Conservation (phyloP, 2,888 invertebrate genomes). For the Baronia brevicornis region DNA sequence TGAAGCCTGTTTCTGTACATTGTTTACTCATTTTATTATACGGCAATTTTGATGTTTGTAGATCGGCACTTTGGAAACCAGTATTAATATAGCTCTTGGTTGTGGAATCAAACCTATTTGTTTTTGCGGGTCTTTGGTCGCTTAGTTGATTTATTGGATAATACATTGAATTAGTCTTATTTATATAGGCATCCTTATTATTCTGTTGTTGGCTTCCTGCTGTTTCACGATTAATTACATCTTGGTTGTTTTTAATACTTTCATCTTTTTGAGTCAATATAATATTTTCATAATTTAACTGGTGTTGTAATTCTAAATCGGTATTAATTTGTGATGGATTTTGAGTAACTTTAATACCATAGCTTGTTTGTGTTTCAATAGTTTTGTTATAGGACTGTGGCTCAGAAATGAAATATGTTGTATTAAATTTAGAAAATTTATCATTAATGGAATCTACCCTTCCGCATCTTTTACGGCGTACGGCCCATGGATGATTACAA, state of each 20-base stretch:
- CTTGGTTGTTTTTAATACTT: too few species aligned
- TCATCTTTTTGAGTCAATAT: too few species aligned
- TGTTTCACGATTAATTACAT: too few species aligned
- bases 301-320: conserved; percentile 21
- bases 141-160: too few species aligned
- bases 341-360: background rate
- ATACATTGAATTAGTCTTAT: too few species aligned
- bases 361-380: conserved; percentile 1
- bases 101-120: conserved; percentile 3
- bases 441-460: conserved; percentile 22
- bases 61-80: conserved; percentile 1
- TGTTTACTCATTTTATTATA: conserved; percentile 17
- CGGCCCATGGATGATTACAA: conserved; percentile 83
- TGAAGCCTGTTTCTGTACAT: conserved; percentile 73
- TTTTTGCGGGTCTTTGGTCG: too few species aligned
- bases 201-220: too few species aligned
- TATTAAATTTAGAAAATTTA: background rate
- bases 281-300: conserved; percentile 8
- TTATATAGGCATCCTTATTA: too few species aligned
- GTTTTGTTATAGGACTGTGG: conserved; percentile 2
- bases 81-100: conserved; percentile 3
- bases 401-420: too few species aligned
- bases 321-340: conserved; percentile 16
- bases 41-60: too few species aligned
- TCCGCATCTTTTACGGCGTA: conserved; percentile 57